Conservation (phyloP, 1,140 invertebrate genomes). For the Anastrepha obliqua region DNA sequence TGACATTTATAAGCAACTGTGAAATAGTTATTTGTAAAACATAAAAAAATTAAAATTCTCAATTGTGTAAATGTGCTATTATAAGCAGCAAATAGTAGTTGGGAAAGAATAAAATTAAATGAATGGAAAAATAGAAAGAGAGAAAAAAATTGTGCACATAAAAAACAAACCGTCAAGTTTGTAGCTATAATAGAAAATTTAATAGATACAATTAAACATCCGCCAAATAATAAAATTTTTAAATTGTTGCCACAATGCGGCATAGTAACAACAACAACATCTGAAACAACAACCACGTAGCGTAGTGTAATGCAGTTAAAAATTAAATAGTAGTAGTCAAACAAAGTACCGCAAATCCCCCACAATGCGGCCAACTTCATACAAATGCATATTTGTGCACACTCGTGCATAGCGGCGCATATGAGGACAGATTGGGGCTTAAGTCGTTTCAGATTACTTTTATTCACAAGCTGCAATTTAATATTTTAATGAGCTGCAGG, state of each 20-base stretch:
- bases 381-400: not conserved
- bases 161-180: constrained; percentile 60
- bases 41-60: constrained; percentile 44
- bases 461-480: constrained; percentile 34
- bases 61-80: constrained; percentile 51
- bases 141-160: constrained; percentile 16
- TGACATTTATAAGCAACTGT: not conserved
- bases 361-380: not conserved
- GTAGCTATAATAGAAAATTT: constrained; percentile 68
- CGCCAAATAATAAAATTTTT: constrained; percentile 72
- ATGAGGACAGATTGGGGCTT: constrained; percentile 29
- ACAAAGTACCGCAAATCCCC: constrained; percentile 40
- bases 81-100: constrained; percentile 38
- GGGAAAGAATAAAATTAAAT: constrained; percentile 27
- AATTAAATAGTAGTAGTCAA: constrained; percentile 13
- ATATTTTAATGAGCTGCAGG: constrained; percentile 32
- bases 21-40: constrained; percentile 40
- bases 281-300: not conserved
- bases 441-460: constrained; percentile 40
- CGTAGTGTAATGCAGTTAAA: not conserved
- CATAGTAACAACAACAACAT: constrained; percentile 38
- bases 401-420: not conserved
- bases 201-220: constrained; percentile 73
- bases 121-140: not conserved
- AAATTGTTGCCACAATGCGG: constrained; percentile 47